These are phyloP conservation scores for Agrochola macilenta DNA, from an alignment of 2,888 invertebrate species.

Conservation along the genomic window DNA sequence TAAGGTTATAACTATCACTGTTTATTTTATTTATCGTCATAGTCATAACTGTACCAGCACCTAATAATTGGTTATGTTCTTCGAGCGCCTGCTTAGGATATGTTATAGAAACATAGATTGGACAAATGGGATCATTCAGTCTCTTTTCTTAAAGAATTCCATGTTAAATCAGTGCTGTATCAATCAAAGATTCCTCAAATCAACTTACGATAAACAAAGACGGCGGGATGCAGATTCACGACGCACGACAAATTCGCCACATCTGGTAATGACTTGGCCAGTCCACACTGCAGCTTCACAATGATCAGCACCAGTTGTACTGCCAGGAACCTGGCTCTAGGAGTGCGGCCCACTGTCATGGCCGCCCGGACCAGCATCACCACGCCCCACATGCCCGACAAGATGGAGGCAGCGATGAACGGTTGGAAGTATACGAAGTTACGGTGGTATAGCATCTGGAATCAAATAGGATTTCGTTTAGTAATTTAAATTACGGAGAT, in stretches of 20 bases:
- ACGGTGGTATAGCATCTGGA: slow-evolving; percentile 90
- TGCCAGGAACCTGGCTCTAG: slow-evolving; percentile 89
- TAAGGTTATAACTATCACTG: neutral
- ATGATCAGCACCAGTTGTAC: slow-evolving; percentile 92
- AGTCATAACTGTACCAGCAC: neutral
- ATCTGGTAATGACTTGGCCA: slow-evolving; percentile 90
- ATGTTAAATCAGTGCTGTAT: neutral
- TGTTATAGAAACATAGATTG: too few species aligned
- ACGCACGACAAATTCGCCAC: slow-evolving; percentile 91
- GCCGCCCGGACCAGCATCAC: slow-evolving; percentile 90
- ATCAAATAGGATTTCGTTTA: neutral
- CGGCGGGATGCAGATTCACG: slow-evolving; percentile 91
- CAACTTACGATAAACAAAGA: slow-evolving; percentile 92
- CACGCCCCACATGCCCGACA: slow-evolving; percentile 93
- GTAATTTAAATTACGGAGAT: neutral
- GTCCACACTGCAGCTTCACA: slow-evolving; percentile 92
- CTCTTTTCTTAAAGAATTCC: neutral
- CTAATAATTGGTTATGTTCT: neutral
- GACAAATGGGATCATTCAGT: neutral
- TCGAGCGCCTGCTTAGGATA: neutral
- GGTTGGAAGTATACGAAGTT: slow-evolving; percentile 92
- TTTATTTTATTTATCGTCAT: neutral
- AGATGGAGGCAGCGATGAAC: slow-evolving; percentile 91
- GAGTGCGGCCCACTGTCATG: slow-evolving; percentile 83
- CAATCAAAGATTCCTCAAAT: neutral